phyloP scores from a whole-genome alignment of 2,113 vertebrate genomes.

The Neolamprologus modestus region DNA sequence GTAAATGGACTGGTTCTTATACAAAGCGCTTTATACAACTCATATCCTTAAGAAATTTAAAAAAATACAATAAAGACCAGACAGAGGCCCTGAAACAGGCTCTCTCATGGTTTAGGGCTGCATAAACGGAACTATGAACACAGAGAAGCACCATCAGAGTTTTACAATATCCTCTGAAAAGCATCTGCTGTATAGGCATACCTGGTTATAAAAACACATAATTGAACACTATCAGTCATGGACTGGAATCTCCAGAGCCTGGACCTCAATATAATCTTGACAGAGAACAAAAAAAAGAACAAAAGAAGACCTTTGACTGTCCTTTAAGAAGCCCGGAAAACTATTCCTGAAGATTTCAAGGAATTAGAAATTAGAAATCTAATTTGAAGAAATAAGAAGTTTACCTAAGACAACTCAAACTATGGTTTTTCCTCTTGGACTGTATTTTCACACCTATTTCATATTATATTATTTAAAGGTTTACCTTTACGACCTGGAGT shows the following conservation, averaged over 20 bases:
- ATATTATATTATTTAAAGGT: not conserved
- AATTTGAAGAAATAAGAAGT: not conserved
- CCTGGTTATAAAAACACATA: not conserved
- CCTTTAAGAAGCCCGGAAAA: not conserved
- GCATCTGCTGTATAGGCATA: not conserved
- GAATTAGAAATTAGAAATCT: not conserved
- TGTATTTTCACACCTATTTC: not conserved
- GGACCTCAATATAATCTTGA: not conserved
- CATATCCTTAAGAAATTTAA: not conserved
- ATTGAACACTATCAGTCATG: not conserved
- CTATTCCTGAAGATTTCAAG: not conserved
- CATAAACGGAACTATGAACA: not conserved
- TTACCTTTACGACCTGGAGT: slow-evolving; percentile 38
- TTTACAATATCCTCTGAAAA: not conserved
- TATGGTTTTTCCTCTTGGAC: not conserved
- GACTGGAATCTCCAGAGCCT: not conserved
- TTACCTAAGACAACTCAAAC: not conserved
- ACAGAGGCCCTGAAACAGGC: not conserved
- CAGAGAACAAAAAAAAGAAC: not conserved
- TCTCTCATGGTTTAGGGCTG: not conserved
- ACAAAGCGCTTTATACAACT: not conserved
- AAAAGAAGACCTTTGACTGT: not conserved
- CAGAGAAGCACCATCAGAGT: not conserved
- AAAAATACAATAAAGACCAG: not conserved
- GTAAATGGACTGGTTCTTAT: not conserved